These are phyloP conservation scores for Micropterix aruncella DNA, from an alignment of 2,888 invertebrate genomes.

Conservation along the genomic window DNA sequence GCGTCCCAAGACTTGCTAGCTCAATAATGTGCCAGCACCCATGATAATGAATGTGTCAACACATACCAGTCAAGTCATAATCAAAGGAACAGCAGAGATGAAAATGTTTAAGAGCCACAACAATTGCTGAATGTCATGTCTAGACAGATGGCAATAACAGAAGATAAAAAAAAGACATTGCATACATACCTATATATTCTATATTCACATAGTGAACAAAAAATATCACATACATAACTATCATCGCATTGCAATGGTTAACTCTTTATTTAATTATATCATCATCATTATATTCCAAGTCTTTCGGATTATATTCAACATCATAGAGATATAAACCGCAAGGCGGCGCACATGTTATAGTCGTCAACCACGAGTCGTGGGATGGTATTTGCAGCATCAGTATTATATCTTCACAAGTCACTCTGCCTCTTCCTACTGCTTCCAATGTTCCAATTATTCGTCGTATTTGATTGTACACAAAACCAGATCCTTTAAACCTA, in stretches of 20 bases:
- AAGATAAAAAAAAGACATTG: no score
- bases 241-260: constrained; percentile 8
- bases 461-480: constrained; percentile 70
- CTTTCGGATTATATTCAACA: constrained; percentile 51
- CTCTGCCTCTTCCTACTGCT: constrained; percentile 42
- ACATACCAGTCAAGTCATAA: no score
- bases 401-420: constrained; percentile 49
- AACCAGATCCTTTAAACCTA: constrained; percentile 46
- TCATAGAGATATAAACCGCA: constrained; percentile 60
- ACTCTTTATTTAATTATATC: constrained; percentile 4
- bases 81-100: no score
- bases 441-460: constrained; percentile 58
- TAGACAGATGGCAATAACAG: no score
- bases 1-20: no score
- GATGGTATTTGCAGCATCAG: constrained; percentile 70
- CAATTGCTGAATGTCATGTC: no score
- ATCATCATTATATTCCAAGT: constrained; percentile 22
- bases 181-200: no score
- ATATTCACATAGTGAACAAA: no score
- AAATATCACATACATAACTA: constrained; percentile 7
- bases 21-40: no score
- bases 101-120: no score
- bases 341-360: constrained; percentile 39
- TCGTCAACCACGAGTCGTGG: constrained; percentile 46
- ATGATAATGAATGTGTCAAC: no score